Percentiles rank a stretch among this genome's conserved stretches.
Evolutionary conservation across 2,797 vertebrate genomes (phyloP).

Genomic region (Telmatherina bonti): DNA sequence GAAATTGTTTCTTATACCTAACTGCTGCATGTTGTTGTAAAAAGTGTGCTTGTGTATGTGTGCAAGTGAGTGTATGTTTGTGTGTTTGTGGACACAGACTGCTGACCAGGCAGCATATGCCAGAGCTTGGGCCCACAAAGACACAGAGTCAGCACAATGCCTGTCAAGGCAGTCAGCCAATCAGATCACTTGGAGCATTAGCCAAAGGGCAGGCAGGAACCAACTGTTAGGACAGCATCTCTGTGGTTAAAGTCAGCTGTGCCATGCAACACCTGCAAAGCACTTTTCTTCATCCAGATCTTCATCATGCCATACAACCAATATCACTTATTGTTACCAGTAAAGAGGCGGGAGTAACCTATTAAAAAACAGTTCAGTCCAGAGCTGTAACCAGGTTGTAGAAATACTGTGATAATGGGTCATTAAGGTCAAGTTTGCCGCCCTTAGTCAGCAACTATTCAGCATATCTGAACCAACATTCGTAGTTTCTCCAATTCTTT

Average conservation of each 20-base stretch:
- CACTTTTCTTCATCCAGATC: slow-evolving; percentile 1
- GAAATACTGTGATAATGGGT: neutral
- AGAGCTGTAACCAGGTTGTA: neutral
- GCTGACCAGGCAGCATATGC: slow-evolving; percentile 76
- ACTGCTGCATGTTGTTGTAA: slow-evolving; percentile 24
- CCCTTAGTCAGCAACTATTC: neutral
- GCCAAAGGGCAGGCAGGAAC: slow-evolving; percentile 57
- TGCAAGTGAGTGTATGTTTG: slow-evolving; percentile 25
- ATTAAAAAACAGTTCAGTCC: neutral
- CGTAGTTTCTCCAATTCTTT: neutral
- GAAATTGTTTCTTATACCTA: slow-evolving; percentile 35
- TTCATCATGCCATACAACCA: neutral
- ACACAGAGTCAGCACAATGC: slow-evolving; percentile 84
- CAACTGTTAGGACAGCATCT: slow-evolving; percentile 50
- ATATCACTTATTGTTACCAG: neutral
- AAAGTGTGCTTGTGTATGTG: slow-evolving; percentile 18
- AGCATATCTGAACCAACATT: neutral
- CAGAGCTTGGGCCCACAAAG: slow-evolving; percentile 71
- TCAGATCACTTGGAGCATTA: slow-evolving; percentile 55
- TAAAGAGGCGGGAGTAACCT: neutral
- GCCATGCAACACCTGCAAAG: slow-evolving; percentile 20
- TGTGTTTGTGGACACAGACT: slow-evolving; percentile 68
- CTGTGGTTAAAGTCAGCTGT: slow-evolving; percentile 26
- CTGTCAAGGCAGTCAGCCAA: slow-evolving; percentile 68
- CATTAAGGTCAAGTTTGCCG: neutral